Conservation (phyloP, 2,888 invertebrate genomes). For the Sinhomidia bicolor region DNA sequence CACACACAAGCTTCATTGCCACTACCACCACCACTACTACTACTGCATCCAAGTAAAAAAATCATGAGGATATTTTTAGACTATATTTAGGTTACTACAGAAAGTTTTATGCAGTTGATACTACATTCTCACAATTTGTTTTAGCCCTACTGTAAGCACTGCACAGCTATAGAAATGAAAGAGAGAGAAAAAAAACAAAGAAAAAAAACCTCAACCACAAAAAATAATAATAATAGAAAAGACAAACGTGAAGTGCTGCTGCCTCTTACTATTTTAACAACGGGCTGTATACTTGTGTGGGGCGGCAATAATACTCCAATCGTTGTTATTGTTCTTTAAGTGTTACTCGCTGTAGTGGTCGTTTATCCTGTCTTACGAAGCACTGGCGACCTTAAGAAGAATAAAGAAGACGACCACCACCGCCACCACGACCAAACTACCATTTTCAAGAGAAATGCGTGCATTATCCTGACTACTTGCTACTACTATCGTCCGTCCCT, state of each 20-base stretch:
- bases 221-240: no score
- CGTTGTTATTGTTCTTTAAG: constrained; percentile 41
- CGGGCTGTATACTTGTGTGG: background rate
- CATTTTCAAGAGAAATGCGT: background rate
- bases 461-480: background rate
- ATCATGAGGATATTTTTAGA: constrained; percentile 48
- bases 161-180: no score
- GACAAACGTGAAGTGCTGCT: background rate
- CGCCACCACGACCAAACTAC: no score
- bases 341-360: background rate
- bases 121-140: no score
- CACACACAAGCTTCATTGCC: no score
- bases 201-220: background rate
- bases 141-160: no score
- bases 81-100: no score
- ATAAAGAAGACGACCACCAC: background rate
- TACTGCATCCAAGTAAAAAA: background rate
- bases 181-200: background rate
- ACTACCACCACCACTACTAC: background rate
- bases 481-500: no score
- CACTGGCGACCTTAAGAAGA: background rate
- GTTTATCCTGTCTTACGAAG: background rate
- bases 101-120: no score
- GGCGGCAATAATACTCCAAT: background rate
- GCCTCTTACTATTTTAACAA: background rate